Base-by-base conservation (phyloP, 2,888 invertebrate species). In the Drosophila fulvimacula region DNA sequence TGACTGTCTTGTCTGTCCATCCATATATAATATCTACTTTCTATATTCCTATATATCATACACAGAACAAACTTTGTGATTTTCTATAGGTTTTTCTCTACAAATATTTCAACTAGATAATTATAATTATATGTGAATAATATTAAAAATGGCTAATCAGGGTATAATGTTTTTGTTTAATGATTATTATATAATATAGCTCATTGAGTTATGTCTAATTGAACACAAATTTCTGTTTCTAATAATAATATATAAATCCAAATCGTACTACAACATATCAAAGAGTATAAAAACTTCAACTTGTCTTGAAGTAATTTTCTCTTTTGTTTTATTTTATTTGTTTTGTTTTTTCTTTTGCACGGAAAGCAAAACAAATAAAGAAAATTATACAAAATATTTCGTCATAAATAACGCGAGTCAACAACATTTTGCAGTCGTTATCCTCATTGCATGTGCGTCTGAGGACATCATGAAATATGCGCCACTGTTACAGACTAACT, bases 361-460 rank as follows among this genome's bases (percentile, higher is more conserved):
- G 21, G 9, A 27, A 27, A 24, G 34, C 15, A 36, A 11, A 30
- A 36, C 21, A 61, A 17, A 34, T n/a, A 42, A 30, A 17, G 49
- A 39, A 42, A 56, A 67, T 24, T 17, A 66, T 17, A 53, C 46
- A 53, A 75, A 62, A 81, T 73, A 78, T 81, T 81, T 57, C 27
- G 69, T 57, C 65, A 85, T 85, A 82, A 88, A 82, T 88, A 76
- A 69, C 64, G 59, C 56, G 67, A 64, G 39, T 60, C 56, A 38
- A 11, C 60, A 61, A 52, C 58, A 56, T 74, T 78, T 65, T 65
- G 53, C 69, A 63, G 42, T 55, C 53, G 32, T 48, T 75, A n/a
- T 42, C 27, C 60, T 38, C 41, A 48, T 62, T 32, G 48, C 42
- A 36, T 34, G 30, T 32, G 13, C 34, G 41, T 38, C 61, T 38